Evolutionary conservation across 2,888 invertebrate genomes (phyloP).

Genomic region (Prosopocoilus inquinatus): DNA sequence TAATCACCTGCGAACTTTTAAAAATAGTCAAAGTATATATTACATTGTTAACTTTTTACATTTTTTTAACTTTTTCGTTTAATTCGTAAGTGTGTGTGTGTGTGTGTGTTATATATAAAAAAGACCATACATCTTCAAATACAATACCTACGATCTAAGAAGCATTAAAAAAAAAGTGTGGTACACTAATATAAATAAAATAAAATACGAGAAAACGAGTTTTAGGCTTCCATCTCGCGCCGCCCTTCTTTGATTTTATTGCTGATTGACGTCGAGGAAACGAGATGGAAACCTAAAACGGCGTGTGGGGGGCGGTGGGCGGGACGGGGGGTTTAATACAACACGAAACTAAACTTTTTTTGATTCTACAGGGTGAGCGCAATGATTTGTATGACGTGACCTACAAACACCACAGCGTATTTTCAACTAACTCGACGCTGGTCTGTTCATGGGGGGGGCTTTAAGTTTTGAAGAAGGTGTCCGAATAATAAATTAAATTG

Average conservation of each 20-base stretch:
- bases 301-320: neutral
- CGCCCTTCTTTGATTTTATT: neutral
- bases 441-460: too few relatives aligned
- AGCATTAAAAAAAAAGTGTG: too few relatives aligned
- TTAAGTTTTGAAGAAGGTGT: too few relatives aligned
- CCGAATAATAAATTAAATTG: too few relatives aligned
- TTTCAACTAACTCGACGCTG: too few relatives aligned
- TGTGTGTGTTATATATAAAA: conserved; percentile 6
- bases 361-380: neutral
- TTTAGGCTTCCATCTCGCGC: neutral
- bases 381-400: too few relatives aligned
- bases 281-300: neutral
- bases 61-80: conserved; percentile 10
- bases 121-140: conserved; percentile 15
- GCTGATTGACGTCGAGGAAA: neutral
- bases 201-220: neutral
- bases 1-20: conserved; percentile 22
- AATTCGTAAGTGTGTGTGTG: conserved; percentile 4
- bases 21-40: conserved; percentile 21
- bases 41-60: conserved; percentile 21
- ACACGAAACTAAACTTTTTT: neutral
- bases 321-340: neutral
- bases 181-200: neutral
- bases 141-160: neutral
- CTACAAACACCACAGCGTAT: too few relatives aligned